Percentiles rank a stretch among this genome's conserved stretches.
phyloP scores from a whole-genome alignment of 2,113 vertebrate genomes.

The Menura novaehollandiae region DNA sequence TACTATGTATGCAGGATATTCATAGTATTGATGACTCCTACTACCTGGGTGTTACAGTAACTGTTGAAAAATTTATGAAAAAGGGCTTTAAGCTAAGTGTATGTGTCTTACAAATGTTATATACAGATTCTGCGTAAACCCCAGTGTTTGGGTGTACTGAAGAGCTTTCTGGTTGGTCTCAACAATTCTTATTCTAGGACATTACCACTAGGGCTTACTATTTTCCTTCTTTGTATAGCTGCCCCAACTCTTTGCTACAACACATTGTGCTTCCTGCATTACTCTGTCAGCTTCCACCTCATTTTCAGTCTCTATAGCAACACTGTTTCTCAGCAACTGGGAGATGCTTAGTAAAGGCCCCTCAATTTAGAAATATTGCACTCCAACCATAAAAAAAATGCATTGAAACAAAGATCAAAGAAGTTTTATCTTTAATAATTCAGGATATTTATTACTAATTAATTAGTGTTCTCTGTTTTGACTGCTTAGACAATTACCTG shows the following conservation, averaged over 20 bases:
- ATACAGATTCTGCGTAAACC: background rate
- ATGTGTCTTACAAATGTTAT: background rate
- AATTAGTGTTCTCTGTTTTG: slow-evolving; percentile 52
- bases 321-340: slow-evolving; percentile 33
- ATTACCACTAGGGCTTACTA: background rate
- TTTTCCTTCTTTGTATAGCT: background rate
- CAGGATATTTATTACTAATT: slow-evolving; percentile 72
- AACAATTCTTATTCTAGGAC: background rate
- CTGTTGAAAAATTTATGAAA: background rate
- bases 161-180: background rate
- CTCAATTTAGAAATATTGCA: slow-evolving; percentile 19
- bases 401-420: slow-evolving; percentile 64
- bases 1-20: background rate
- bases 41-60: background rate
- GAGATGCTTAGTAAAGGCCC: background rate
- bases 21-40: background rate
- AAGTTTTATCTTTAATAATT: slow-evolving; percentile 71
- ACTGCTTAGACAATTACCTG: slow-evolving; percentile 25
- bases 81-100: background rate
- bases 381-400: background rate
- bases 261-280: background rate
- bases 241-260: background rate
- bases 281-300: background rate
- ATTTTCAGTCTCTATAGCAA: slow-evolving; percentile 43
- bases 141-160: background rate